Conservation (phyloP, 2,797 vertebrate genomes). For the Eremophila alpestris region DNA sequence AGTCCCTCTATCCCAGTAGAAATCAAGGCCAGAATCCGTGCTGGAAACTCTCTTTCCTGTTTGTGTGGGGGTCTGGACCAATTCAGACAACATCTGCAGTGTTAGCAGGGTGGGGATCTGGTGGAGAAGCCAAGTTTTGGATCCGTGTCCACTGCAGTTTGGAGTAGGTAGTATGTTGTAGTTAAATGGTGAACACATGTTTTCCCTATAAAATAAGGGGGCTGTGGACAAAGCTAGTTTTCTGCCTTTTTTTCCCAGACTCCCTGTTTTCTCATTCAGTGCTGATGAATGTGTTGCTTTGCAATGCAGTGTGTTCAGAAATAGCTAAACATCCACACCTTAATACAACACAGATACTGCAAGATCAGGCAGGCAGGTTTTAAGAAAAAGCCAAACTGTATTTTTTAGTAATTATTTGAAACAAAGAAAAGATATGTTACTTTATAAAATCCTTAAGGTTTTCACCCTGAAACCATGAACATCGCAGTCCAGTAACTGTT, state of each 20-base stretch:
- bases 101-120: neutral
- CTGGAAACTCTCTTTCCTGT: conserved; percentile 4
- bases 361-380: neutral
- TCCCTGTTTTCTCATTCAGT: conserved; percentile 6
- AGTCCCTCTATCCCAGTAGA: neutral
- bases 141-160: neutral
- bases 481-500: neutral
- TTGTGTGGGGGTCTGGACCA: neutral
- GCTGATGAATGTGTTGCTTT: neutral
- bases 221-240: neutral
- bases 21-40: neutral
- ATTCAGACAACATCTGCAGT: conserved; percentile 17
- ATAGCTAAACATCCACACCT: neutral
- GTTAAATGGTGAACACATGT: neutral
- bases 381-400: neutral
- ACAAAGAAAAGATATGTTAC: neutral
- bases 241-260: neutral
- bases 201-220: neutral
- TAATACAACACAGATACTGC: neutral
- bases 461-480: neutral
- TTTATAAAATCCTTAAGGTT: neutral
- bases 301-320: neutral
- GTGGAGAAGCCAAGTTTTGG: conserved; percentile 20
- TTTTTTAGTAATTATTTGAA: neutral
- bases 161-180: neutral